Base-by-base conservation (phyloP, 2,888 invertebrate genomes). In the Octonoba sinensis region DNA sequence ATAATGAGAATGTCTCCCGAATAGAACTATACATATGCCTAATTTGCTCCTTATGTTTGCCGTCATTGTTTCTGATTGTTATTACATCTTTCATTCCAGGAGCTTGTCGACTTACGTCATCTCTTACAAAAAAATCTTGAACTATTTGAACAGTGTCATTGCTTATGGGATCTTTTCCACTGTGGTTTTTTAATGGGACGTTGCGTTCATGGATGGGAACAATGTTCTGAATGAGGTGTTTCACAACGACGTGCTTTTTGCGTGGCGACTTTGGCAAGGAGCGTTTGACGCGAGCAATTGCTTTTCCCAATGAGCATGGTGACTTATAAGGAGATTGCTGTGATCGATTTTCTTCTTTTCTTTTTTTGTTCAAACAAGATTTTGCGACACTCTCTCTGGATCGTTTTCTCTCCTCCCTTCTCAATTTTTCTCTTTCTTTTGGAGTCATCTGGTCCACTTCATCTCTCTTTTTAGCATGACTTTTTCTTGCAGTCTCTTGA, bases 261-360 rank as follows among this genome's bases (percentile, higher is more conserved):
- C 44, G 44, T 24, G 62, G 62, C 3, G 62, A 62, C 27, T 20
- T 62, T 20, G 62, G 62, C 62, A 62, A 24, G 1, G 62, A 1
- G 27, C 62, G 62, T 24, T 62, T 62, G 22, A 24, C 27, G n/a
- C 62, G 62, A n/a, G 24, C 27, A 62, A 44, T 22, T 8, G 62
- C 62, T 62, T 62, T 62, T 24, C 62, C 62, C 22, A 62, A 62
- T 20, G 62, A 59, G 24, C 24, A 59, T 59, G n/a, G 59, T 20
- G 59, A 59, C 13, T 59, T 59, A 13, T 22, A 59, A 6, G 59
- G 24, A 59, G 13, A 59, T 59, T 59, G 59, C 12, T 59, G 3
- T 1, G 59, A 59, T 13, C 12, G 59, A 59, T 6, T 59, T 16
- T 3, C 24, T 59, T 18, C 4, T 4, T 59, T 20, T 11, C 4